Evolutionary conservation across 2,888 invertebrate species (phyloP).

Genomic region (Drosophila koepferae): DNA sequence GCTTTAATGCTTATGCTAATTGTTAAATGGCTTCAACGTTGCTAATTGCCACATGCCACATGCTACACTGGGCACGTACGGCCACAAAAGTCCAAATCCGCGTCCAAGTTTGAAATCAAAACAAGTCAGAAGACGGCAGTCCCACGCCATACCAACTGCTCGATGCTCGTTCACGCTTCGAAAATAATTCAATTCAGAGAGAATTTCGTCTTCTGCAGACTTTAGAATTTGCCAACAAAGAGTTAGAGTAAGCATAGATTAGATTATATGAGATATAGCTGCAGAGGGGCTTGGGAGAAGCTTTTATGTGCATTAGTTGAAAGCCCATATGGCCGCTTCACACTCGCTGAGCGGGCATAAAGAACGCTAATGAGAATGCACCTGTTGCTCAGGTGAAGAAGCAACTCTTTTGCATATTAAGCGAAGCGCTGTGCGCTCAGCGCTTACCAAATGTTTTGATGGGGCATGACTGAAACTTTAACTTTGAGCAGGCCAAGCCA

Average conservation of each 20-base stretch:
- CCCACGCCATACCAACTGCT: neutral
- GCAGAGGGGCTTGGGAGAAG: too few relatives aligned
- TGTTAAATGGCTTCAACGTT: constrained; percentile 44
- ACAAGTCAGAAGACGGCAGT: neutral
- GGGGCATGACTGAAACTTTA: constrained; percentile 15
- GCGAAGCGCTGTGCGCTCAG: constrained; percentile 52
- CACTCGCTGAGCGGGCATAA: constrained; percentile 10
- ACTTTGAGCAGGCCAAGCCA: neutral
- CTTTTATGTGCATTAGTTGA: too few relatives aligned
- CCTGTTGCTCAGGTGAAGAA: constrained; percentile 44
- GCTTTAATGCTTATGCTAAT: constrained; percentile 35
- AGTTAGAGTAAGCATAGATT: too few relatives aligned
- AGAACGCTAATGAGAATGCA: constrained; percentile 35
- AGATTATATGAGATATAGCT: too few relatives aligned
- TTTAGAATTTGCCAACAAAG: neutral
- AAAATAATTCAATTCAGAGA: neutral
- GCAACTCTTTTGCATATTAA: constrained; percentile 68
- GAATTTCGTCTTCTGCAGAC: neutral
- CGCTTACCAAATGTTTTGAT: constrained; percentile 39
- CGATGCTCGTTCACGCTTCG: neutral
- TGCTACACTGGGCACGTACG: constrained; percentile 25
- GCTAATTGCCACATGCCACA: constrained; percentile 66
- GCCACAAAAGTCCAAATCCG: constrained; percentile 4
- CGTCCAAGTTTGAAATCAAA: constrained; percentile 2
- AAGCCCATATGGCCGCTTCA: neutral